Percentiles rank a stretch among this genome's conserved stretches.
phyloP scores from a whole-genome alignment of 2,113 vertebrate species.

The Zosterops borbonicus region DNA sequence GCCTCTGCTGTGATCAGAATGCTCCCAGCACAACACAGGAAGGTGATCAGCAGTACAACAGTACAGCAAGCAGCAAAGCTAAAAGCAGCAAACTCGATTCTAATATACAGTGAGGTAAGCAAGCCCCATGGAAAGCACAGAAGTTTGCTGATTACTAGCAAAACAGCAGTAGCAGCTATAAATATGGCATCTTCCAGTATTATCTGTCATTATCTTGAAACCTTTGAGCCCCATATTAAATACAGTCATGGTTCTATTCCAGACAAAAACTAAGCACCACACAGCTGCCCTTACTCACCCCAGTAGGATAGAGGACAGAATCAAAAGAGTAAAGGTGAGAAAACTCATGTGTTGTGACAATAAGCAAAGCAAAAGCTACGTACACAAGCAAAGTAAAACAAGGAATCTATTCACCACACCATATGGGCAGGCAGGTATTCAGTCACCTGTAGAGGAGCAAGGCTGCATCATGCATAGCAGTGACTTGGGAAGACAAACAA shows the following conservation, averaged over 20 bases:
- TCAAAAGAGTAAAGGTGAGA: not conserved
- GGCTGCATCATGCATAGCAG: not conserved
- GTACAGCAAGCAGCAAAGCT: not conserved
- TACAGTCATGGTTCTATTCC: not conserved
- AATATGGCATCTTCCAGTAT: not conserved
- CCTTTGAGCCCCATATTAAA: not conserved
- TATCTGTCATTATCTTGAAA: not conserved
- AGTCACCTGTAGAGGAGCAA: not conserved
- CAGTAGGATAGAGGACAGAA: not conserved
- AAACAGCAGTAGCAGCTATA: not conserved
- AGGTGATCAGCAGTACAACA: not conserved
- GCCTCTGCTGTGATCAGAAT: not conserved
- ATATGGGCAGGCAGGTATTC: not conserved
- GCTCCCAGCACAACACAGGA: not conserved
- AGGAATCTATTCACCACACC: not conserved
- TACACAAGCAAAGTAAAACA: not conserved
- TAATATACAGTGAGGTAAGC: not conserved
- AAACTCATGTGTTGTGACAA: not conserved
- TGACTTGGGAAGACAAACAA: not conserved
- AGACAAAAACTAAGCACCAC: not conserved
- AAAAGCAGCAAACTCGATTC: not conserved
- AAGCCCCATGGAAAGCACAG: not conserved
- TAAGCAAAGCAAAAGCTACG: not conserved
- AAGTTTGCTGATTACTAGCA: not conserved
- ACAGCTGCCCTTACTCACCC: fast-evolving